These are phyloP conservation scores for Malurus cyaneus DNA, from an alignment of 2,113 vertebrate species.

Conservation along the genomic window DNA sequence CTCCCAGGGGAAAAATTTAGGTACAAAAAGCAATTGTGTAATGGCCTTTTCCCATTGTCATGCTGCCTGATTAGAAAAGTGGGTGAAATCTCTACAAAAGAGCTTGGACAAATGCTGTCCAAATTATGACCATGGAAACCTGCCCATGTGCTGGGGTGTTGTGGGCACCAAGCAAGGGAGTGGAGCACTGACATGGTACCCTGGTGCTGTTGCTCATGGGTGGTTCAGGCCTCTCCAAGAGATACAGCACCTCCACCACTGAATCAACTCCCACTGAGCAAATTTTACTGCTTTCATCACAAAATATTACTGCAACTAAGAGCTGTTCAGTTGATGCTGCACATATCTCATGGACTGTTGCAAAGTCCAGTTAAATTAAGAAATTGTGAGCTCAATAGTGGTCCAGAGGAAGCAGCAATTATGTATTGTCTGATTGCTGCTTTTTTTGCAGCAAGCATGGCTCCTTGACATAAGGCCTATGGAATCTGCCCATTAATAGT, in stretches of 20 bases:
- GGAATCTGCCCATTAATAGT: constrained; percentile 44
- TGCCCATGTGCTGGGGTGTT: not conserved
- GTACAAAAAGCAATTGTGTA: not conserved
- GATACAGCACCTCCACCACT: not conserved
- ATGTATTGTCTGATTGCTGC: not conserved
- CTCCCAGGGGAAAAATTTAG: not conserved
- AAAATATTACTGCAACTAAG: not conserved
- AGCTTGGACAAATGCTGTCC: not conserved
- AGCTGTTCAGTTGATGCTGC: not conserved
- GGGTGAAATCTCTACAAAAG: not conserved
- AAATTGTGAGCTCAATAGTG: not conserved
- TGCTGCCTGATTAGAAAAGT: not conserved
- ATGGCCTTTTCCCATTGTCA: not conserved
- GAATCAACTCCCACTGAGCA: not conserved
- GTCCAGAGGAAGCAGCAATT: not conserved
- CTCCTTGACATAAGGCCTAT: constrained; percentile 19
- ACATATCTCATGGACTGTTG: accelerated
- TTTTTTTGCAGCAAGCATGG: not conserved
- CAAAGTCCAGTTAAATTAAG: not conserved
- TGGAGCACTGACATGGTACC: not conserved
- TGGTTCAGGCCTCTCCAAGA: not conserved
- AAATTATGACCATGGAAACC: not conserved
- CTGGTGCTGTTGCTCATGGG: not conserved
- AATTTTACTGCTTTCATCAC: not conserved
- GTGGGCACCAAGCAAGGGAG: not conserved